Conservation (phyloP, 2,888 invertebrate species). For the Spatulosminthurus flaviceps region DNA sequence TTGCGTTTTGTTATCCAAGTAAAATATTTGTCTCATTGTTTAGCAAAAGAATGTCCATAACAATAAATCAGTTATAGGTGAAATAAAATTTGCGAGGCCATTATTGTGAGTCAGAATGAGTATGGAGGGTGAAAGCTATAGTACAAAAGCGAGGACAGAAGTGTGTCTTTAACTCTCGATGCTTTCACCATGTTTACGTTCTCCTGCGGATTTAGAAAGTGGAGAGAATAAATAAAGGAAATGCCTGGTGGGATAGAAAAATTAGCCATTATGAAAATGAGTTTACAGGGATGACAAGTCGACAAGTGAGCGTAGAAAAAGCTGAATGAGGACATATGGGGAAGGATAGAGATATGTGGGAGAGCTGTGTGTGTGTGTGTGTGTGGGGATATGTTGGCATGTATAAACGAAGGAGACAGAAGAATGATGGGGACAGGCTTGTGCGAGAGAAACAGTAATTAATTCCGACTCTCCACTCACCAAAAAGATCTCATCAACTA, state of each 20-base stretch:
- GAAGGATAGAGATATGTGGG: no score
- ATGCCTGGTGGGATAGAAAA: conserved; percentile 27
- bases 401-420: not conserved
- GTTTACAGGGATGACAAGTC: conserved; percentile 8
- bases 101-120: no score
- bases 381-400: not conserved
- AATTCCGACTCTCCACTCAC: conserved; percentile 46
- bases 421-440: conserved; percentile 8
- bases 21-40: no score
- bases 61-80: no score
- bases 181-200: not conserved
- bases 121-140: no score
- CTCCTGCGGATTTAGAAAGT: not conserved
- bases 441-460: conserved; percentile 31
- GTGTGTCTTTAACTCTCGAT: no score
- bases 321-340: not conserved
- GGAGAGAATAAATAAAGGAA: not conserved
- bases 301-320: not conserved
- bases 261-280: conserved; percentile 43
- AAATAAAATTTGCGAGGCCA: no score
- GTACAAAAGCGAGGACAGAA: no score
- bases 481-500: conserved; percentile 45
- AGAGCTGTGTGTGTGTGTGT: no score
- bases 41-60: no score
- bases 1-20: no score